Conservation (phyloP, 2,888 invertebrate species). For the Limulus polyphemus region DNA sequence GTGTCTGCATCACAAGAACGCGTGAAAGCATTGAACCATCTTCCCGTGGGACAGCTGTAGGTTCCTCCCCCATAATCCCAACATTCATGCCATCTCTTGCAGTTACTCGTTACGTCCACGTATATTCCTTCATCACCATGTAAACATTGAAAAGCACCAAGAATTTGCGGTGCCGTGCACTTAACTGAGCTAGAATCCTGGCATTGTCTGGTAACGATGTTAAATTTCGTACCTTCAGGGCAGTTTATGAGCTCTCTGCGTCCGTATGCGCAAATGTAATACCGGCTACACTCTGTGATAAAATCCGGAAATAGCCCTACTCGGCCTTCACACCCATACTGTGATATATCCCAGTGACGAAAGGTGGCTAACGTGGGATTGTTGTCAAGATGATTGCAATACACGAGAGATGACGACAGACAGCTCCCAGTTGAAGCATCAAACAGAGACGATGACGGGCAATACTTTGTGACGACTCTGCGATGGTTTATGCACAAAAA, state of each 20-base stretch:
- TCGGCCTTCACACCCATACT: slow-evolving; percentile 15
- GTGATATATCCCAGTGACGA: slow-evolving; percentile 4
- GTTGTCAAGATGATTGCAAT: slow-evolving; percentile 8
- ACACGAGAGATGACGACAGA: slow-evolving; percentile 15
- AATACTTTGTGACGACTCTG: slow-evolving; percentile 12
- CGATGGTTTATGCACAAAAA: slow-evolving; percentile 16
- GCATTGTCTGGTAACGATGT: slow-evolving; percentile 10
- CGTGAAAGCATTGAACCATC: neutral
- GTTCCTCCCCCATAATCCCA: slow-evolving; percentile 15
- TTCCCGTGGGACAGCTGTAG: slow-evolving; percentile 13
- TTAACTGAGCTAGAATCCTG: neutral
- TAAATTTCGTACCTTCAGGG: slow-evolving; percentile 7
- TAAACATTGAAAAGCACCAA: slow-evolving; percentile 16
- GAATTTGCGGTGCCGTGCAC: slow-evolving; percentile 12
- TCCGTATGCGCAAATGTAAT: slow-evolving; percentile 14
- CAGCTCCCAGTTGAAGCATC: slow-evolving; percentile 20
- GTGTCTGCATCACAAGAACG: neutral
- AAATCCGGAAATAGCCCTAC: slow-evolving; percentile 19
- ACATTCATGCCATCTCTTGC: slow-evolving; percentile 20
- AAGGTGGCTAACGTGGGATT: slow-evolving; percentile 2
- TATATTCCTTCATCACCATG: slow-evolving; percentile 19
- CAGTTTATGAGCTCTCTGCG: slow-evolving; percentile 10
- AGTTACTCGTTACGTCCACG: slow-evolving; percentile 3
- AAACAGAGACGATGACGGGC: slow-evolving; percentile 14
- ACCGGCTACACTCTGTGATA: slow-evolving; percentile 12